Percentiles rank a stretch among this genome's conserved stretches.
These are phyloP conservation scores for Pontoporia blainvillei DNA, from an alignment of 2,113 vertebrate genomes.

Conservation along the genomic window DNA sequence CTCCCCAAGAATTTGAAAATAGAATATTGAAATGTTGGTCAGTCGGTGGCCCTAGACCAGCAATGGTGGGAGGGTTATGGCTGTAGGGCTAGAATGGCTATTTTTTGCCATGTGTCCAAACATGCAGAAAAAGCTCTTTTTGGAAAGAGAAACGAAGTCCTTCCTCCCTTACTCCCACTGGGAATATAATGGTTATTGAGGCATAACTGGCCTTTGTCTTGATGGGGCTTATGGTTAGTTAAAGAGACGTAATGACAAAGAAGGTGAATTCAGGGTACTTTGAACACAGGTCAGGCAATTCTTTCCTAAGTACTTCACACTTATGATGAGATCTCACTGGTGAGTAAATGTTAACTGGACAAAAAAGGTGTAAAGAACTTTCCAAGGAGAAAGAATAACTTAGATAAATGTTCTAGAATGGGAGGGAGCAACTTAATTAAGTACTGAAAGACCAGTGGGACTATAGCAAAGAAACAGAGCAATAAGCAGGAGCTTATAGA, in stretches of 20 bases:
- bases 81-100: neutral
- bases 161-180: neutral
- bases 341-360: neutral
- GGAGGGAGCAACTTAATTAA: too few species aligned
- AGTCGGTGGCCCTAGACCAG: neutral
- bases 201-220: neutral
- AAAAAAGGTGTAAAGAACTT: neutral
- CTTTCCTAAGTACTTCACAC: neutral
- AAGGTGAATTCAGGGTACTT: neutral
- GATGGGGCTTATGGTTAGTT: neutral
- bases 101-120: neutral
- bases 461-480: too few species aligned
- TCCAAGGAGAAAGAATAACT: too few species aligned
- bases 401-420: too few species aligned
- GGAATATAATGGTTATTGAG: neutral
- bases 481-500: too few species aligned
- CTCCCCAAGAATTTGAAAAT: neutral
- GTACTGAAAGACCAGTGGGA: too few species aligned
- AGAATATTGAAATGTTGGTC: neutral
- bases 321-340: neutral
- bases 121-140: neutral
- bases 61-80: neutral
- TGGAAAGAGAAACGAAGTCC: neutral
- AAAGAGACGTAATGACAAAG: neutral
- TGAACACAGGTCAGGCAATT: neutral